Percentiles rank a stretch among this genome's conserved stretches.
Evolutionary conservation across 2,888 invertebrate genomes (phyloP).

Genomic region (Serripes groenlandicus): DNA sequence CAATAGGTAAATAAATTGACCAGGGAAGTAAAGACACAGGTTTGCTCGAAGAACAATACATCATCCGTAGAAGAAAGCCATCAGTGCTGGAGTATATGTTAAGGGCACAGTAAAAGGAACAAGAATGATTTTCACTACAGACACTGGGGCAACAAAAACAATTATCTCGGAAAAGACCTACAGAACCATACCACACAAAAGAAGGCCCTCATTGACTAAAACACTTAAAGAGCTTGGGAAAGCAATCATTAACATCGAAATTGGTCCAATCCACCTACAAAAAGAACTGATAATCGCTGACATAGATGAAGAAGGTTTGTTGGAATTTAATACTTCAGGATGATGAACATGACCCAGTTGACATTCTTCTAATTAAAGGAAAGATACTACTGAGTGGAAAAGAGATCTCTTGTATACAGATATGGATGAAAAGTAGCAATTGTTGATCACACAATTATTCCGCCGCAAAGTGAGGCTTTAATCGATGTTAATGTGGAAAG

Average conservation of each 20-base stretch:
- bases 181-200: background rate
- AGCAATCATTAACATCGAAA: background rate
- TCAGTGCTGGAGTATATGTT: conserved; percentile 15
- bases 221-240: conserved; percentile 9
- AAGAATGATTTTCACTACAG: background rate
- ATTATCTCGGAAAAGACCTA: conserved; percentile 6
- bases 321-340: conserved; percentile 48
- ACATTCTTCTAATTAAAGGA: conserved; percentile 37
- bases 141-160: conserved; percentile 24
- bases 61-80: background rate
- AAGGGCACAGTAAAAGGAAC: background rate
- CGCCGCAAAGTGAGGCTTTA: background rate
- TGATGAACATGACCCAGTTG: conserved; percentile 37
- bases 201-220: conserved; percentile 7
- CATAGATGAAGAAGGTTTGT: conserved; percentile 52
- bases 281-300: background rate
- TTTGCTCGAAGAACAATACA: background rate
- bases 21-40: background rate
- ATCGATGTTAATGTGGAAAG: conserved; percentile 14
- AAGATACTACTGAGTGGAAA: too few species aligned
- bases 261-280: conserved; percentile 6
- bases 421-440: conserved; percentile 25
- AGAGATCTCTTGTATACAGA: conserved; percentile 18
- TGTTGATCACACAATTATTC: conserved; percentile 23
- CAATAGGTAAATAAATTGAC: background rate